Percentiles rank a stretch among this genome's conserved stretches.
Evolutionary conservation across 2,888 invertebrate genomes (phyloP).

Genomic region (Agrochola lychnidis): DNA sequence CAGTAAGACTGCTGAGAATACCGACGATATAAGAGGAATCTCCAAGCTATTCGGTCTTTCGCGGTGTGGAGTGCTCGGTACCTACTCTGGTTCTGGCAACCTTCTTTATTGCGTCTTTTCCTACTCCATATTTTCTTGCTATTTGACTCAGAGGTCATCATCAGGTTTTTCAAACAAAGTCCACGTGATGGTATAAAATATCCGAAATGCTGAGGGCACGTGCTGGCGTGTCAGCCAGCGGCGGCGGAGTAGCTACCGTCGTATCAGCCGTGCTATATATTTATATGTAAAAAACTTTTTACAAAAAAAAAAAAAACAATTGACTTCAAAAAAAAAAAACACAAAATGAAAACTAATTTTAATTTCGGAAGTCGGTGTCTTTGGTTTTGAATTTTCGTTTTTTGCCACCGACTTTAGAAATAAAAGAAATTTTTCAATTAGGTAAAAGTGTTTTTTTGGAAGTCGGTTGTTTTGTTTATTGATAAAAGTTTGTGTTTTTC

Average conservation of each 20-base stretch:
- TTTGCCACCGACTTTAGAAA: no score
- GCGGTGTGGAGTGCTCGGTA: background rate
- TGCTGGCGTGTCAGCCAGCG: background rate
- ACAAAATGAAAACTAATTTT: no score
- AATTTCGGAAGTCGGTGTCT: no score
- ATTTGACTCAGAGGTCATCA: background rate
- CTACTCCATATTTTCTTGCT: background rate
- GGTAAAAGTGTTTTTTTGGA: no score
- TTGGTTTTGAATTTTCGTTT: no score
- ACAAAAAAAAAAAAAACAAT: no score
- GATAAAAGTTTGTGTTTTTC: no score
- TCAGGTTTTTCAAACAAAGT: background rate
- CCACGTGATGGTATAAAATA: background rate
- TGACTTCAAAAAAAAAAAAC: no score
- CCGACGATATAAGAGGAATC: background rate
- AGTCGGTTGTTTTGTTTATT: no score
- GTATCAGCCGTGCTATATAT: no score
- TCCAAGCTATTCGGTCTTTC: background rate
- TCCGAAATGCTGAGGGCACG: background rate
- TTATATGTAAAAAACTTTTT: no score
- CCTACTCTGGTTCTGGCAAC: background rate
- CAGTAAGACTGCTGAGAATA: background rate
- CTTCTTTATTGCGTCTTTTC: background rate
- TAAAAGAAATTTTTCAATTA: no score
- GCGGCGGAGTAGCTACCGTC: background rate